phyloP scores from a whole-genome alignment of 2,797 vertebrate species.

The Peromyscus attwateri region DNA sequence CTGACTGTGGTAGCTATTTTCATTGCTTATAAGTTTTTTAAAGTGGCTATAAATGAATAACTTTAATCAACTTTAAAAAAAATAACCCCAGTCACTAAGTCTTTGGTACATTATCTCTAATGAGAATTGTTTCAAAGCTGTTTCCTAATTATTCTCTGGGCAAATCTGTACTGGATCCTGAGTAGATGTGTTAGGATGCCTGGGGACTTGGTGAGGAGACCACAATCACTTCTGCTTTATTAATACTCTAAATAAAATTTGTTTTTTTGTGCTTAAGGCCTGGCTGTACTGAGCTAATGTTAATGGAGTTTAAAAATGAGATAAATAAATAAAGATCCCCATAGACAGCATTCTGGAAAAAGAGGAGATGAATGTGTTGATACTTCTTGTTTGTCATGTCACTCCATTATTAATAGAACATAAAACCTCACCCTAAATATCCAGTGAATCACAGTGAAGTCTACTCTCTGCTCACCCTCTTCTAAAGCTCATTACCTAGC shows the following conservation, averaged over 20 bases:
- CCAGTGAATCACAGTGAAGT: background rate
- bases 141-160: slow-evolving; percentile 29
- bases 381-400: background rate
- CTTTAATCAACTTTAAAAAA: slow-evolving; percentile 61
- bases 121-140: slow-evolving; percentile 36
- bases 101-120: slow-evolving; percentile 18
- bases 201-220: background rate
- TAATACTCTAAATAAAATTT: slow-evolving; percentile 48
- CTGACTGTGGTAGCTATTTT: slow-evolving; percentile 3
- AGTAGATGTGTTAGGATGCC: background rate
- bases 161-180: background rate
- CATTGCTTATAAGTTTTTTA: slow-evolving; percentile 61
- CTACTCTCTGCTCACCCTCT: background rate
- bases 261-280: background rate
- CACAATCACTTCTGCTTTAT: background rate
- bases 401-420: background rate
- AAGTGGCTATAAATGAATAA: slow-evolving; percentile 65
- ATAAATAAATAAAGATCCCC: background rate
- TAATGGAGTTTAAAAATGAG: background rate
- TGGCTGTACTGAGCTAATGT: background rate
- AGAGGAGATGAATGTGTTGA: background rate
- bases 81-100: slow-evolving; percentile 12
- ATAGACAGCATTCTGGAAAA: background rate
- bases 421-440: background rate
- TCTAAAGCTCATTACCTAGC: no score